These are phyloP conservation scores for Propithecus coquereli DNA, from an alignment of 2,113 vertebrate species.

Conservation along the genomic window DNA sequence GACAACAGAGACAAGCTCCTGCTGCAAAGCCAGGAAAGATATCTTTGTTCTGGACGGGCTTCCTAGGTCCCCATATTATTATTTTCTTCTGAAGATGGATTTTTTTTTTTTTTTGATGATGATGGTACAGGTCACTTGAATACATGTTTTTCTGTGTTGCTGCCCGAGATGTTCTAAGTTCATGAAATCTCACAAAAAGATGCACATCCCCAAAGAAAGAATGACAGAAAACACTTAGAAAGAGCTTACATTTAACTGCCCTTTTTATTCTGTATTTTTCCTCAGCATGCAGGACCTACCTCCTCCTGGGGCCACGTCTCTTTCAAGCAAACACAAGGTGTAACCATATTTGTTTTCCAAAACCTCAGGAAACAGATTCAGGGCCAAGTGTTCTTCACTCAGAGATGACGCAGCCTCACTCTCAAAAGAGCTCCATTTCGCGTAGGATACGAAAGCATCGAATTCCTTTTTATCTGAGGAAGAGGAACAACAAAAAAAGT, in stretches of 20 bases:
- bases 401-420: slow-evolving; percentile 9
- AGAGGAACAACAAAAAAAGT: not conserved
- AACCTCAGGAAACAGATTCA: slow-evolving; percentile 83
- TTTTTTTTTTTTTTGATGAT: not conserved
- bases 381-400: slow-evolving; percentile 82
- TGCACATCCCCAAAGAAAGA: not conserved
- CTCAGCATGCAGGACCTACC: slow-evolving; percentile 74
- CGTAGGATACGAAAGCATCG: slow-evolving; percentile 91
- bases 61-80: not conserved
- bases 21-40: not conserved
- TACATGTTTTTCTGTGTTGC: not conserved
- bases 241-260: fast-evolving
- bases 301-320: slow-evolving; percentile 92
- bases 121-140: not conserved
- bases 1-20: not conserved
- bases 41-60: not conserved
- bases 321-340: slow-evolving; percentile 89
- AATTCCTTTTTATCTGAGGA: slow-evolving; percentile 87
- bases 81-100: not conserved
- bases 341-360: slow-evolving; percentile 90
- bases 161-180: not conserved
- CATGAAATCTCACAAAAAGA: not conserved
- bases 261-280: not conserved
- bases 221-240: fast-evolving
- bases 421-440: slow-evolving; percentile 70